Evolutionary conservation across 2,888 invertebrate genomes (phyloP).

Genomic region (Nymphalis urticae): DNA sequence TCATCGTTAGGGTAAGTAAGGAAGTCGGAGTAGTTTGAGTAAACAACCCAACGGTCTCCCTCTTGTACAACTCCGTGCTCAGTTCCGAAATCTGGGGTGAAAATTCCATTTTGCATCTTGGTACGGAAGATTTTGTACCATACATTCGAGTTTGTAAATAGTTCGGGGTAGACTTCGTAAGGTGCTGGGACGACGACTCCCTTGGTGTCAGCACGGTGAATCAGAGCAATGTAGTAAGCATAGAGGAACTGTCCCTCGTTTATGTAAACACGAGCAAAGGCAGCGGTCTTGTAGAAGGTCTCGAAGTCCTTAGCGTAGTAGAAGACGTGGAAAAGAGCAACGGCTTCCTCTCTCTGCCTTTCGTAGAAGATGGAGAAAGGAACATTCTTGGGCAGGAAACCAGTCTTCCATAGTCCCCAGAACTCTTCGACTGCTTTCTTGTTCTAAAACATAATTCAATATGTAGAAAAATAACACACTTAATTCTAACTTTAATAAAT

Average conservation of each 20-base stretch:
- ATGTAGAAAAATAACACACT: neutral
- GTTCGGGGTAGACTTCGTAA: slow-evolving; percentile 85
- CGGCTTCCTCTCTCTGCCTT: slow-evolving; percentile 71
- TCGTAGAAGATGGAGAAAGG: slow-evolving; percentile 78
- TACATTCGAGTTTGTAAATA: slow-evolving; percentile 83
- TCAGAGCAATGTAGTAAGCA: slow-evolving; percentile 80
- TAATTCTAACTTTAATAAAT: neutral
- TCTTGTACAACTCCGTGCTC: slow-evolving; percentile 67
- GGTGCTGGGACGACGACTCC: slow-evolving; percentile 84
- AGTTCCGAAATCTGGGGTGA: slow-evolving; percentile 54
- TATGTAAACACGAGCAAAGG: slow-evolving; percentile 79
- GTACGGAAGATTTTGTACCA: slow-evolving; percentile 68
- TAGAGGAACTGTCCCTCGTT: slow-evolving; percentile 85
- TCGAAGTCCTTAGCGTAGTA: slow-evolving; percentile 83
- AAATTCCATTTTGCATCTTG: slow-evolving; percentile 64
- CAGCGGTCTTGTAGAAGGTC: slow-evolving; percentile 82
- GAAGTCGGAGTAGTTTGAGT: slow-evolving; percentile 82
- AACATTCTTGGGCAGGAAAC: slow-evolving; percentile 72
- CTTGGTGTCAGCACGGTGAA: slow-evolving; percentile 81
- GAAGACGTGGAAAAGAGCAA: slow-evolving; percentile 80
- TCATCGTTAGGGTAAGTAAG: slow-evolving; percentile 79
- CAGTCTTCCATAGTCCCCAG: slow-evolving; percentile 61
- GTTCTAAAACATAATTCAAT: slow-evolving; percentile 54
- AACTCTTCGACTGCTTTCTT: slow-evolving; percentile 71
- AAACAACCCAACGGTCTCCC: slow-evolving; percentile 70